phyloP scores from a whole-genome alignment of 2,888 invertebrate genomes.

The Dryocosmus kuriphilus region DNA sequence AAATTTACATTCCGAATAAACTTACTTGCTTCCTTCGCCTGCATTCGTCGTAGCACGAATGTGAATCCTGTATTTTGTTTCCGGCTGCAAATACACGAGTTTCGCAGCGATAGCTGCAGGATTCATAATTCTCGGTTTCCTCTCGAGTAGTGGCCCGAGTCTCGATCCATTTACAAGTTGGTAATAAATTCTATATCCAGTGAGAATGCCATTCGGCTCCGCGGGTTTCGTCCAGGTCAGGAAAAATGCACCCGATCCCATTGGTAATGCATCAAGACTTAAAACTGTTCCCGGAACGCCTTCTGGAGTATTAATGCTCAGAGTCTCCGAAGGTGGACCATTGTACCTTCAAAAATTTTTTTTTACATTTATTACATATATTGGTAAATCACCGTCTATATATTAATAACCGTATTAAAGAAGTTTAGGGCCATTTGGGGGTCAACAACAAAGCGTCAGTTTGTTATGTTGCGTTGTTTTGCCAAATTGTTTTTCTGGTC shows the following conservation, averaged over 20 bases:
- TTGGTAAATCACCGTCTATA: no score
- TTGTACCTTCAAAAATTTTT: slow-evolving; percentile 83
- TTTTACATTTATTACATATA: no score
- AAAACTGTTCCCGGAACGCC: slow-evolving; percentile 94
- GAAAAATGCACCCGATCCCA: slow-evolving; percentile 93
- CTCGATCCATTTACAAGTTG: slow-evolving; percentile 85
- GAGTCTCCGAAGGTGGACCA: slow-evolving; percentile 91
- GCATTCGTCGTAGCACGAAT: slow-evolving; percentile 92
- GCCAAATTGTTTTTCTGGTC: no score
- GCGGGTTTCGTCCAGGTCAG: slow-evolving; percentile 96
- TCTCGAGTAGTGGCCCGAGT: slow-evolving; percentile 83
- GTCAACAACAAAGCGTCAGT: no score
- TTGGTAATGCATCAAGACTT: slow-evolving; percentile 89
- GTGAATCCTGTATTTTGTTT: slow-evolving; percentile 92
- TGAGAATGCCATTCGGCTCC: slow-evolving; percentile 93
- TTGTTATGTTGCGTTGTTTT: no score
- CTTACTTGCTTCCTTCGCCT: slow-evolving; percentile 90
- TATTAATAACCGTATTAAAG: no score
- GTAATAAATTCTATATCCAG: slow-evolving; percentile 95
- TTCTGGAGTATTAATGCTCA: slow-evolving; percentile 93
- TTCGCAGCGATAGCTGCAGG: slow-evolving; percentile 89
- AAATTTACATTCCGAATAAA: slow-evolving; percentile 43
- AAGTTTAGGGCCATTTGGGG: no score
- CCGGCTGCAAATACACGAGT: slow-evolving; percentile 89
- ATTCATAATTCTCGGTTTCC: slow-evolving; percentile 88